Evolutionary conservation across 2,888 invertebrate species (phyloP).

Genomic region (Callosobruchus maculatus): DNA sequence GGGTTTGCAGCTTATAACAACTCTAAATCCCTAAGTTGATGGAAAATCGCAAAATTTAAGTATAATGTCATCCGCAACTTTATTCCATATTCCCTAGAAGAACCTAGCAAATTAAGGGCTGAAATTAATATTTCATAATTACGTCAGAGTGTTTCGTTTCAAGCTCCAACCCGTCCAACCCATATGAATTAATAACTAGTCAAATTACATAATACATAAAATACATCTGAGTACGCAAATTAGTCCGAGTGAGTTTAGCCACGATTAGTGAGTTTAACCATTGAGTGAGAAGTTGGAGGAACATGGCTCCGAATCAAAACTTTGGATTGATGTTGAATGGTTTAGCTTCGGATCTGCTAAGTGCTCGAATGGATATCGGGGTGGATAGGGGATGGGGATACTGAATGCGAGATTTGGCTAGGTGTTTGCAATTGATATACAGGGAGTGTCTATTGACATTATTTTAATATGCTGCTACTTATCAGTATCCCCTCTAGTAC

Average conservation of each 20-base stretch:
- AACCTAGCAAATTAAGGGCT: background rate
- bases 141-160: background rate
- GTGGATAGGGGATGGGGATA: background rate
- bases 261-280: background rate
- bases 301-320: background rate
- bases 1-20: too few relatives aligned
- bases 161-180: background rate
- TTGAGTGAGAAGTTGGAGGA: background rate
- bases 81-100: background rate
- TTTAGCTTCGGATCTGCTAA: background rate
- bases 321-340: background rate
- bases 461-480: too few relatives aligned
- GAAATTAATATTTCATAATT: background rate
- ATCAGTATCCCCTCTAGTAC: too few relatives aligned
- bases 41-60: background rate
- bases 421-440: background rate
- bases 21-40: too few relatives aligned
- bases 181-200: background rate
- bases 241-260: background rate
- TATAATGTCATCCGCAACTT: background rate
- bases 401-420: background rate
- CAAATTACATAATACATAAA: background rate
- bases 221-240: background rate
- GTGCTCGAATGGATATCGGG: background rate
- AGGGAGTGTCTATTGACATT: background rate